These are phyloP conservation scores for Chaetoderma sp. DNA, from an alignment of 2,888 invertebrate genomes.

Conservation along the genomic window DNA sequence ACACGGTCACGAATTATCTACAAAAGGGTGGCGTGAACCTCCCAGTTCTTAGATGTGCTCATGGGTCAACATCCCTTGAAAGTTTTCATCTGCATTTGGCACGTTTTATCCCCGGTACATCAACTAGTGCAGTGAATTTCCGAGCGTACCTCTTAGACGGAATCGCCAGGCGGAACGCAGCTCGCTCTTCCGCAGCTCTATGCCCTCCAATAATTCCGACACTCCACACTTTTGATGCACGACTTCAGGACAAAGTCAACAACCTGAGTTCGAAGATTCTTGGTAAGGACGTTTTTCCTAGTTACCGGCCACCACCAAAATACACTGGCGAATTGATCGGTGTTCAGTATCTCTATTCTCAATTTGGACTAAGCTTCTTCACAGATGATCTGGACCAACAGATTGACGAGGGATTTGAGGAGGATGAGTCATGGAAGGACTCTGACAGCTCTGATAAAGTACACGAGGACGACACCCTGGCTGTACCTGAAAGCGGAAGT, in stretches of 20 bases:
- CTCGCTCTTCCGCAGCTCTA: background rate
- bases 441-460: too few species aligned
- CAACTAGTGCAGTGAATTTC: slow-evolving; percentile 3
- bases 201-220: background rate
- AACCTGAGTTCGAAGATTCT: background rate
- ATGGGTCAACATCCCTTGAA: slow-evolving; percentile 48
- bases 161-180: background rate
- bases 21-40: slow-evolving; percentile 40
- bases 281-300: slow-evolving; percentile 1
- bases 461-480: too few species aligned
- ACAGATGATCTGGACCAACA: slow-evolving; percentile 4
- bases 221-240: slow-evolving; percentile 15
- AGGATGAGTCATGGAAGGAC: slow-evolving; percentile 17
- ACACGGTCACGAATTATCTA: slow-evolving; percentile 30
- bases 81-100: slow-evolving; percentile 41
- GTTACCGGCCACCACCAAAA: slow-evolving; percentile 13
- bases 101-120: slow-evolving; percentile 2
- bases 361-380: slow-evolving; percentile 6
- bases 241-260: slow-evolving; percentile 38
- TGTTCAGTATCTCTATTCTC: slow-evolving; percentile 35
- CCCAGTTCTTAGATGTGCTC: slow-evolving; percentile 41
- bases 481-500: too few species aligned
- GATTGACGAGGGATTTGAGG: slow-evolving; percentile 34
- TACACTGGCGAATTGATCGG: slow-evolving; percentile 41
- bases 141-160: slow-evolving; percentile 23